Conservation (phyloP, 2,888 invertebrate species). For the Tachystola acroxantha region DNA sequence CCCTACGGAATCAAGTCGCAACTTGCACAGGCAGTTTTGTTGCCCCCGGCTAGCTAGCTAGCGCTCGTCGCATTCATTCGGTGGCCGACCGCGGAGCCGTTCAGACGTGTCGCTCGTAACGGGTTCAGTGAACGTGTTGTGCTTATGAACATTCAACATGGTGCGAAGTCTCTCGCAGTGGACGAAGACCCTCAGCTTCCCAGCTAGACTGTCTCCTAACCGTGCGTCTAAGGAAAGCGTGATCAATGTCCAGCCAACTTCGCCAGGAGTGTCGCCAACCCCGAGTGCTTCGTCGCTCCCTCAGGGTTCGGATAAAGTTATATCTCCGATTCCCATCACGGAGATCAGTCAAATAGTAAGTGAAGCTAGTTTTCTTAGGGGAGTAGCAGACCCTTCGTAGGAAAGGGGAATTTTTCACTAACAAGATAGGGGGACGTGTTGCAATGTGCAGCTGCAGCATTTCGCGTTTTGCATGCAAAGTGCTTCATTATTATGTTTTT, state of each 20-base stretch:
- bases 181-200: slow-evolving; percentile 95
- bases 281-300: slow-evolving; percentile 78
- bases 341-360: slow-evolving; percentile 84
- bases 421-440: background rate
- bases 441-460: slow-evolving; percentile 24
- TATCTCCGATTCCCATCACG: slow-evolving; percentile 80
- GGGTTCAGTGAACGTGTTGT: slow-evolving; percentile 66
- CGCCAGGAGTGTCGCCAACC: slow-evolving; percentile 80
- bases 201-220: slow-evolving; percentile 90
- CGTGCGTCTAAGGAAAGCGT: slow-evolving; percentile 86
- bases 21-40: slow-evolving; percentile 54
- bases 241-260: slow-evolving; percentile 75
- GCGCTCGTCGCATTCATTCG: slow-evolving; percentile 47
- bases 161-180: slow-evolving; percentile 93
- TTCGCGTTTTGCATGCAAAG: slow-evolving; percentile 35
- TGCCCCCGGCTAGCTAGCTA: slow-evolving; percentile 39
- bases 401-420: background rate
- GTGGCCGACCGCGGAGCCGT: slow-evolving; percentile 47
- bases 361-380: slow-evolving; percentile 19
- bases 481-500: slow-evolving; percentile 27
- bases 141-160: slow-evolving; percentile 80
- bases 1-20: slow-evolving; percentile 47
- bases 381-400: background rate
- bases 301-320: slow-evolving; percentile 75
- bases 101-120: slow-evolving; percentile 46